Evolutionary conservation across 2,113 vertebrate genomes (phyloP).

Genomic region (Lipophrys pholis): DNA sequence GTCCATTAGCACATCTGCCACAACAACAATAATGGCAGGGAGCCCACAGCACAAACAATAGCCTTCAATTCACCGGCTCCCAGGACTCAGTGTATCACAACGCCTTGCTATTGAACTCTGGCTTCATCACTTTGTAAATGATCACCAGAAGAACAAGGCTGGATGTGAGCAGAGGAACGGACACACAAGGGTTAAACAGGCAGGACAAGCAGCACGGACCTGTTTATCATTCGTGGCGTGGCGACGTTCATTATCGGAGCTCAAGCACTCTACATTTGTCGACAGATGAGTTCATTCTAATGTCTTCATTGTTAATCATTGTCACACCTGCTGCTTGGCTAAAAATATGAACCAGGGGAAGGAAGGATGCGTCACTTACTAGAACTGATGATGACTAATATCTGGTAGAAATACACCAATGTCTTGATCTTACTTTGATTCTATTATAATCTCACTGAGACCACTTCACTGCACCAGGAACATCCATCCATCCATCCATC

Average conservation of each 20-base stretch:
- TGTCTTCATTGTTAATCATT: not conserved
- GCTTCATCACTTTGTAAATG: slow-evolving; percentile 54
- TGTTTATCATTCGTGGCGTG: not conserved
- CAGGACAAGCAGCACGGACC: not conserved
- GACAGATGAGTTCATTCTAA: not conserved
- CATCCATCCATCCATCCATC: no score
- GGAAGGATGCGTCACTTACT: not conserved
- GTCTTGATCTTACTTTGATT: slow-evolving; percentile 4
- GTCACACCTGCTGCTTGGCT: not conserved
- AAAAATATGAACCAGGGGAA: not conserved
- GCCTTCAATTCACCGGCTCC: slow-evolving; percentile 56
- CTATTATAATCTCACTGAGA: no score
- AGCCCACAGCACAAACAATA: slow-evolving; percentile 41
- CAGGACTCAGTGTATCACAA: slow-evolving; percentile 40
- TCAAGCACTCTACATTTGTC: not conserved
- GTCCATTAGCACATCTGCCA: slow-evolving; percentile 53
- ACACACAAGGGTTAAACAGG: not conserved
- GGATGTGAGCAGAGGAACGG: not conserved
- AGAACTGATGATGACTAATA: slow-evolving; percentile 13
- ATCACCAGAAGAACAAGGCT: slow-evolving; percentile 25
- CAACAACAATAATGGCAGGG: slow-evolving; percentile 52
- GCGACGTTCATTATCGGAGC: not conserved
- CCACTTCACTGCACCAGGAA: no score
- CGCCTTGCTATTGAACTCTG: slow-evolving; percentile 24
- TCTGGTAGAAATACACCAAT: slow-evolving; percentile 12